phyloP scores from a whole-genome alignment of 2,113 vertebrate genomes.

The Elaphurus davidianus region DNA sequence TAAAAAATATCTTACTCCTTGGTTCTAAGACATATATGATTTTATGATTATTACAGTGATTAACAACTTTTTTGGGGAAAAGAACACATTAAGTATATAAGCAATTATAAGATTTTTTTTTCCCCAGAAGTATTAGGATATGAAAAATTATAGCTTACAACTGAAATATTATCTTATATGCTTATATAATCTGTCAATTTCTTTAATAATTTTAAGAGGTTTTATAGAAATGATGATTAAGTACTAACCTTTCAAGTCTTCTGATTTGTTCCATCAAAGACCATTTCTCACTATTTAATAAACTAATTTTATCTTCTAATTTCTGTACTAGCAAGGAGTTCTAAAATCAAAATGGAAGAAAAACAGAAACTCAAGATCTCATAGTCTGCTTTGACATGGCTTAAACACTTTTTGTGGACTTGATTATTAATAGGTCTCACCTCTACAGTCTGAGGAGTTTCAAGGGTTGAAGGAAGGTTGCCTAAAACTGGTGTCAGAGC shows the following conservation, averaged over 20 bases:
- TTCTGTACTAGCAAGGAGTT: conserved; percentile 92
- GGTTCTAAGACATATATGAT: background rate
- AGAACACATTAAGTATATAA: background rate
- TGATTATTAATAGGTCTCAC: conserved; percentile 61
- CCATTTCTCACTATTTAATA: conserved; percentile 94
- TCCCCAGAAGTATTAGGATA: background rate
- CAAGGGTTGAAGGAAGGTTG: conserved; percentile 69
- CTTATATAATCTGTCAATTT: background rate
- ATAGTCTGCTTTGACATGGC: background rate
- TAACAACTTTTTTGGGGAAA: background rate
- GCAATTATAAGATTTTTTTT: background rate
- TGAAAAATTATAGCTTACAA: background rate
- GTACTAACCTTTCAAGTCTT: conserved; percentile 93
- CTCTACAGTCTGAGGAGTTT: conserved; percentile 79
- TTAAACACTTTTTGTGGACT: background rate
- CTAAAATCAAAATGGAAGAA: conserved; percentile 81
- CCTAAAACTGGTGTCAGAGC: conserved; percentile 80
- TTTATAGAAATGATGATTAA: conserved; percentile 35
- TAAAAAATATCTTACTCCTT: background rate
- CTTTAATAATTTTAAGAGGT: background rate
- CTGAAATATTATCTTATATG: background rate
- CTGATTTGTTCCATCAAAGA: conserved; percentile 94
- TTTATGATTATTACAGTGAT: background rate
- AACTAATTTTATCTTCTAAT: conserved; percentile 95
- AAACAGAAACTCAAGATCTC: conserved; percentile 48